Evolutionary conservation across 1,140 invertebrate genomes (phyloP).

Genomic region (Penaeus vannamei): DNA sequence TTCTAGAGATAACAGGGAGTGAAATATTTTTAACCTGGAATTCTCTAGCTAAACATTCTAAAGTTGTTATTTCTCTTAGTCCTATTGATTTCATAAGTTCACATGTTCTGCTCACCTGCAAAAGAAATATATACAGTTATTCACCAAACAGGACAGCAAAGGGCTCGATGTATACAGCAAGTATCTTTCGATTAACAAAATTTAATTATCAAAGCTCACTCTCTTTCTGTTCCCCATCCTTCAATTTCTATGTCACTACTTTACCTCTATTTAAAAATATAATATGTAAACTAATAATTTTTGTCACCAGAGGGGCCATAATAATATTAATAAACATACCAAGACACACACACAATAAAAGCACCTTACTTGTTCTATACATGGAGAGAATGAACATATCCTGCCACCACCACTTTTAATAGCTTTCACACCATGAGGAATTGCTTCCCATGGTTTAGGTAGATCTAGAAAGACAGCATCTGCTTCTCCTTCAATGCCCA

Average conservation of each 20-base stretch:
- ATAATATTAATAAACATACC: too few species aligned
- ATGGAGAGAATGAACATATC: slow-evolving; percentile 97
- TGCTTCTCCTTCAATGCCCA: slow-evolving; percentile 82
- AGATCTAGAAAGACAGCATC: slow-evolving; percentile 98
- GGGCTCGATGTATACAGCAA: too few species aligned
- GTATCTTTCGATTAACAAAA: too few species aligned
- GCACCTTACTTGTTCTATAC: slow-evolving; percentile 95
- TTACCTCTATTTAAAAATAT: not conserved
- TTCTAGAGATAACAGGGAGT: slow-evolving; percentile 42
- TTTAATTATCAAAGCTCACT: too few species aligned
- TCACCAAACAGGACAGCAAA: too few species aligned
- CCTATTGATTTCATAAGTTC: slow-evolving; percentile 79
- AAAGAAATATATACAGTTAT: not conserved
- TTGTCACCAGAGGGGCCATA: too few species aligned
- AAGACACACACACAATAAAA: not conserved
- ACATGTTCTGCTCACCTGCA: slow-evolving; percentile 77
- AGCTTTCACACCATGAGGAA: slow-evolving; percentile 81
- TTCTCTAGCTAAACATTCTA: slow-evolving; percentile 90
- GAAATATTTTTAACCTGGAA: slow-evolving; percentile 77
- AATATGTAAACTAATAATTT: too few species aligned
- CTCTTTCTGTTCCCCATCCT: too few species aligned
- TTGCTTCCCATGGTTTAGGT: slow-evolving; percentile 94
- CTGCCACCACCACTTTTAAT: slow-evolving; percentile 83
- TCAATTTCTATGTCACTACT: not conserved
- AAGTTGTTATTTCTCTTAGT: slow-evolving; percentile 87